Base-by-base conservation (phyloP, 64 coral and sea anemone species). In the Actinia equina region DNA sequence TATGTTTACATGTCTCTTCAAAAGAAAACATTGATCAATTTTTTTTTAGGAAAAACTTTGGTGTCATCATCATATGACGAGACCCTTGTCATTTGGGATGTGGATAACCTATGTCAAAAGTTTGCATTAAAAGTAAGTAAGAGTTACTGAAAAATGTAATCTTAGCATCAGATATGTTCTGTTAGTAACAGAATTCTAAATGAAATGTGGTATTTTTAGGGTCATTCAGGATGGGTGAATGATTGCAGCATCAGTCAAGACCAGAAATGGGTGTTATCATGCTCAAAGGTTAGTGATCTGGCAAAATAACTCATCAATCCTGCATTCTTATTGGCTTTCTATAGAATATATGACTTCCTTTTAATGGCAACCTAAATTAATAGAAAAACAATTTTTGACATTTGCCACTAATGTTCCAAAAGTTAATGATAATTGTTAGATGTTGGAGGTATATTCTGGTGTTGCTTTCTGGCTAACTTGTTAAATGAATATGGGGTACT, bases 181-280 rank as follows among this genome's bases (percentile, higher is more conserved):
- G 15, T 37, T 37, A 37, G 30, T 49, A 22, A 82, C 13, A 12
- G 10, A 13, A 74, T 74, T 74, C 23, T 41, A 12, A 30, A 26
- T 10, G n/a, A 41, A 27, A 41, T 27, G 0, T 27, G n/a, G 69
- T 11, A n/a, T 89, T 82, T 88, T 17, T 44, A 99, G 97, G 97
- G 97, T 80, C 97, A 99, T 64, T 85, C 84, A 77, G 97, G 93
- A 13, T 99, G 97, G 97, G 97, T 99, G 45, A 99, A 95, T 86
- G 93, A 95, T 82, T 92, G 90, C 27, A 84, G 84, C 60, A 92
- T 99, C n/a, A 99, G 93, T 80, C 85, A 92, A 86, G 93, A 99
- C 62, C 97, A 99, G 54, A 99, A 95, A 85, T 99, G 97, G 97
- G 91, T 99, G 56, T 85, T 99, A 22, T 99, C 97, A 44, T 99